phyloP scores from a whole-genome alignment of 2,113 vertebrate species.

The Tetrao urogallus region DNA sequence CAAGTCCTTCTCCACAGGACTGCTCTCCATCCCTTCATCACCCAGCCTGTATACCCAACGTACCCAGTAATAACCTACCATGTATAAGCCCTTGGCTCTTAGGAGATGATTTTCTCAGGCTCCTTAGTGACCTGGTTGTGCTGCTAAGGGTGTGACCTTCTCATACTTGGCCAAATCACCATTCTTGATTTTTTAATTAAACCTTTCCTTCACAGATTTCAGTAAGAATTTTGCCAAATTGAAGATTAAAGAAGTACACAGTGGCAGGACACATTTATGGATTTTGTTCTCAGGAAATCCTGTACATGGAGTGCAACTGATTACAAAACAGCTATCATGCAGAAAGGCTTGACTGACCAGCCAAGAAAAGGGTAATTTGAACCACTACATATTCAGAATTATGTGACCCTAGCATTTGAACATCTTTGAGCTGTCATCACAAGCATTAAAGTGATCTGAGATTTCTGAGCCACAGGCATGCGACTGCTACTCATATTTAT shows the following conservation, averaged over 20 bases:
- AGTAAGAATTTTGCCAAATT: background rate
- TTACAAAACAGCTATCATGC: background rate
- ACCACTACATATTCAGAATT: background rate
- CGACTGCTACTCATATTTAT: background rate
- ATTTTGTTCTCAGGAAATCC: background rate
- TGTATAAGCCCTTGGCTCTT: background rate
- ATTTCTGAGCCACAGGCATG: background rate
- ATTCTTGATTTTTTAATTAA: background rate
- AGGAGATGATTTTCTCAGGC: background rate
- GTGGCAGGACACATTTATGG: background rate
- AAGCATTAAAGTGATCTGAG: slow-evolving; percentile 21
- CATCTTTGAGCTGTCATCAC: background rate
- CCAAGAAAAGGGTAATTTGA: background rate
- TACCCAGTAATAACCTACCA: background rate
- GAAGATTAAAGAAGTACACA: background rate
- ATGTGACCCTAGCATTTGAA: background rate
- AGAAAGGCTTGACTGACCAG: background rate
- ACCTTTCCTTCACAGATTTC: background rate
- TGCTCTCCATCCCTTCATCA: background rate
- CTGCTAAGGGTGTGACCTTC: background rate
- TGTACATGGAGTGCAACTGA: background rate
- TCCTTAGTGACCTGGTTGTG: background rate
- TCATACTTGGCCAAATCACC: background rate
- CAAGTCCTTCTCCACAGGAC: background rate
- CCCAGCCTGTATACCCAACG: background rate